phyloP scores from a whole-genome alignment of 2,888 invertebrate species.

The Heliconius erato region DNA sequence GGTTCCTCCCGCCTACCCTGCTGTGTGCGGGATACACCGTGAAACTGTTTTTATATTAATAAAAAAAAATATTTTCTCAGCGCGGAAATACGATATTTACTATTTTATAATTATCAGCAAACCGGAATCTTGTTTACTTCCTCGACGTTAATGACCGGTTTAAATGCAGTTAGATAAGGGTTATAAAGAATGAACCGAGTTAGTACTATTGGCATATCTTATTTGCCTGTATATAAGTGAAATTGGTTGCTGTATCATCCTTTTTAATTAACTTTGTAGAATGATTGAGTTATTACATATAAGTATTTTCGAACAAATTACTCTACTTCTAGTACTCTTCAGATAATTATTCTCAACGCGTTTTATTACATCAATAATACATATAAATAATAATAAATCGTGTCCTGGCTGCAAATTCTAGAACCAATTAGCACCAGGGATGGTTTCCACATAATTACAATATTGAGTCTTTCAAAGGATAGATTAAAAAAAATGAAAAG shows the following conservation, averaged over 20 bases:
- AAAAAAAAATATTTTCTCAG: background rate
- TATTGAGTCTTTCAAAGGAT: too few relatives aligned
- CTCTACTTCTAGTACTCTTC: background rate
- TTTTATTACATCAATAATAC: background rate
- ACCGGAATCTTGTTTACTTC: slow-evolving; percentile 45
- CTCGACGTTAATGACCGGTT: slow-evolving; percentile 42
- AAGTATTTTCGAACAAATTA: background rate
- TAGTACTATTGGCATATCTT: slow-evolving; percentile 22
- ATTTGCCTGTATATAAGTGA: slow-evolving; percentile 12
- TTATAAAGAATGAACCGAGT: slow-evolving; percentile 31
- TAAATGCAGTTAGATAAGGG: slow-evolving; percentile 37
- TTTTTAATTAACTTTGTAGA: slow-evolving; percentile 9
- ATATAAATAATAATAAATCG: background rate
- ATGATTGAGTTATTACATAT: background rate
- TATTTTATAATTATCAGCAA: slow-evolving; percentile 39
- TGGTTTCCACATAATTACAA: too few relatives aligned
- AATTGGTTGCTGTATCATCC: background rate
- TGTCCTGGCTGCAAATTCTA: too few relatives aligned
- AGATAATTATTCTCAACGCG: background rate
- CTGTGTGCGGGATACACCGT: too few relatives aligned
- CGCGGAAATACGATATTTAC: slow-evolving; percentile 29
- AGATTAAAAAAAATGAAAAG: too few relatives aligned
- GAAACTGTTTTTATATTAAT: too few relatives aligned
- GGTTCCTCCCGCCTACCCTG: too few relatives aligned
- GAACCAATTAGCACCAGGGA: too few relatives aligned